Base-by-base conservation (phyloP, 1,140 invertebrate species). In the Prorops nasuta region DNA sequence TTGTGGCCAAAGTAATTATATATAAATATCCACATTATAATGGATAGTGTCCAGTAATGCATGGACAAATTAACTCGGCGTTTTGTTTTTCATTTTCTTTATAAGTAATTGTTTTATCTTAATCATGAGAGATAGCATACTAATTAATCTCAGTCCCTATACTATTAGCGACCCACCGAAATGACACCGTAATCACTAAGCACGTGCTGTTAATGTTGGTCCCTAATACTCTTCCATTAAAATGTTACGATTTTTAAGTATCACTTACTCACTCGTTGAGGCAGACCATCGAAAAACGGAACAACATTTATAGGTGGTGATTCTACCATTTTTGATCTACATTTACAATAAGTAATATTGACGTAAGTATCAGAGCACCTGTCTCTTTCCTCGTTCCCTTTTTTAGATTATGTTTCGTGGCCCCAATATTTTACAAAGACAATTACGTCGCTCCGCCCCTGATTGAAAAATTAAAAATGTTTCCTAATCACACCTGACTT, bases 351-450 rank as follows among this genome's bases (percentile, higher is more conserved):
- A 19, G 21, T 37, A 48, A 21, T 35, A 66, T 64, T 57, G 59
- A 64, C 60, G 45, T 58, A 54, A 63, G 59, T 64, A 69, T 69
- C 53, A 67, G 63, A 71, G 62, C 63, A 65, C 44, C 55, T 54
- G 50, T 58, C 48, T 52, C 60, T 42, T 51, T 56, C 37, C 37
- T 59, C 37, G 37, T 49, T 45, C 32, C 43, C 35, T 32, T 19
- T 8, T 42, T 52, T 67, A 71, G 69, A 73, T 72, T 73, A 72
- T 72, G 66, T 73, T 69, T 69, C 55, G 50, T 73, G 71, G 71
- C 71, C 71, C 67, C 69, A 68, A 69, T 71, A 71, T 66, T 72
- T 72, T 71, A 68, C 58, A 71, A n/a, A 55, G 62, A 60, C 50
- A 57, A 58, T 53, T 54, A 45, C 41, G 28, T 44, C 28, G 36